Evolutionary conservation across 2,888 invertebrate species (phyloP), one percentile per base, ranked within the genome.

Genomic region (Troides helena): DNA sequence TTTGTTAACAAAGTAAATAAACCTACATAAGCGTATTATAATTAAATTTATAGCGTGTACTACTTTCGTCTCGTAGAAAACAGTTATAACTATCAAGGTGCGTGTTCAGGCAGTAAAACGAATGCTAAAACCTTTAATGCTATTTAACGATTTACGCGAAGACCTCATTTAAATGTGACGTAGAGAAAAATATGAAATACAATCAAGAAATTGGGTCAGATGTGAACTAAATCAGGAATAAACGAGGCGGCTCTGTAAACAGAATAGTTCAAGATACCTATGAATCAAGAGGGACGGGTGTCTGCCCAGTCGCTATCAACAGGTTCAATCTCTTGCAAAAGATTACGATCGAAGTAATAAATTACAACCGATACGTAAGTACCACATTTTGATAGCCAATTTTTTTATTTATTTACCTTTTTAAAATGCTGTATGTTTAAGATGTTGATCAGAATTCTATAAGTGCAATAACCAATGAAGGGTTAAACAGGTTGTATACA

Each of bases 141-240:
- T 70, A 53, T 67, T 81, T 84, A 74, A 81, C 77, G 74, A 76
- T 73, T 74, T 57, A 60, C 62, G 72, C 74, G 73, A 73, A 73
- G 73, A 76, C 75, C 77, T 57, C 64, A 71, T 74, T 76, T 75
- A 76, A 79, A 81, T 78, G 73, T 72, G 73, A 73, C 77, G 66
- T 74, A 74, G 75, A 76, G 81, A 81, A 82, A 81, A 78, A 80
- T 77, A 77, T 77, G 74, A 74, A 75, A 72, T 74, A 74, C 73
- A 74, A 74, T 79, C 74, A 75, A 76, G 78, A 80, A 87, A 81
- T 75, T 85, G 72, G 89, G 88, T 84, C 87, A 84, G 71, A 76
- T 74, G 78, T 79, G 74, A 79, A 78, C 76, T 76, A 83, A 82
- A 68, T 68, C 78, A 80, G 75, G 78, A 77, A 81, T 78, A 76